phyloP scores from a whole-genome alignment of 2,113 vertebrate genomes.

The Gymnocephalus cernua region DNA sequence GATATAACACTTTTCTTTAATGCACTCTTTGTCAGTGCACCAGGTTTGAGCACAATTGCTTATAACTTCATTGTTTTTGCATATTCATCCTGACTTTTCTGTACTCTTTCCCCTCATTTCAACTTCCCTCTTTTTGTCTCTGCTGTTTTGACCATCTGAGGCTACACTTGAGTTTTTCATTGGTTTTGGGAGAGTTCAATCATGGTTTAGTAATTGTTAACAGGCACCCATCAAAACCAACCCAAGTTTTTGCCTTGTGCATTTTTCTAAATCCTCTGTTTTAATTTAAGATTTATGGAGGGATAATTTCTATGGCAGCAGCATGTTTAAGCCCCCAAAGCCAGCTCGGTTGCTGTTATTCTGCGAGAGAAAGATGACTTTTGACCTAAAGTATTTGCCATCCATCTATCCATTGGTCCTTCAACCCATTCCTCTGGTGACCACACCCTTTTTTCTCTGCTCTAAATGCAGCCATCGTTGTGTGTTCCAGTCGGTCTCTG shows the following conservation, averaged over 20 bases:
- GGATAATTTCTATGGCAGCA: constrained; percentile 70
- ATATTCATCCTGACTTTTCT: constrained; percentile 25
- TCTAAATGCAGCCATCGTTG: constrained; percentile 41
- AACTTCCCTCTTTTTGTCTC: constrained; percentile 33
- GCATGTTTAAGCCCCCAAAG: constrained; percentile 55
- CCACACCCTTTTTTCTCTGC: constrained; percentile 54
- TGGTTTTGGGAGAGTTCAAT: constrained; percentile 75
- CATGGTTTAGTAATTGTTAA: constrained; percentile 78
- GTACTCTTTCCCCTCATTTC: constrained; percentile 39
- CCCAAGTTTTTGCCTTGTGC: constrained; percentile 58
- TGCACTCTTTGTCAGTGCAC: neutral
- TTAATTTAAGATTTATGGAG: constrained; percentile 78
- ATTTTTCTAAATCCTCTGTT: constrained; percentile 70
- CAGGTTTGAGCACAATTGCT: neutral
- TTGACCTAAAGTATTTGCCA: constrained; percentile 65
- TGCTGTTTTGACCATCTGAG: constrained; percentile 66
- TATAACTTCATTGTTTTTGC: constrained; percentile 27
- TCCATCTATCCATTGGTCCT: constrained; percentile 58
- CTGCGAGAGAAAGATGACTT: constrained; percentile 61
- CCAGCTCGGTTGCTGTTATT: constrained; percentile 58
- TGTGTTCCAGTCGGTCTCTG: constrained; percentile 39
- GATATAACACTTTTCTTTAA: neutral
- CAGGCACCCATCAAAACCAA: constrained; percentile 73
- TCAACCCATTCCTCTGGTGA: constrained; percentile 55
- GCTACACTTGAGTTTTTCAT: constrained; percentile 68